Percentiles rank a stretch among this genome's conserved stretches.
phyloP scores from a whole-genome alignment of 2,888 invertebrate species.

The Alloscopus bannaensis region DNA sequence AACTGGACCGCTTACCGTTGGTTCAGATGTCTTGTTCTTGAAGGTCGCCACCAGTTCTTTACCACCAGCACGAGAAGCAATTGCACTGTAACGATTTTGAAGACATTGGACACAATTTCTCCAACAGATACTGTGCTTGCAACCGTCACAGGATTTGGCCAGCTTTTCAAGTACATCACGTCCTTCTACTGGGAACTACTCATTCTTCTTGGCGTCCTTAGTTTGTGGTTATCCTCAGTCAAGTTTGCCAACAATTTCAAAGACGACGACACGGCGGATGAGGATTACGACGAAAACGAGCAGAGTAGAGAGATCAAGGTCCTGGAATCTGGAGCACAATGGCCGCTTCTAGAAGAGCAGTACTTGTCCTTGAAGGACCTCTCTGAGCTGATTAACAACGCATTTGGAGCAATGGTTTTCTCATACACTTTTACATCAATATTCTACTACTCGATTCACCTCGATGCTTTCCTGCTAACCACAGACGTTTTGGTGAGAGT shows the following conservation, averaged over 20 bases:
- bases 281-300: slow-evolving; percentile 38
- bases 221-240: slow-evolving; percentile 41
- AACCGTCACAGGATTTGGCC: slow-evolving; percentile 37
- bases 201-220: slow-evolving; percentile 40
- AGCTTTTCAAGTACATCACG: slow-evolving; percentile 45
- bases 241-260: slow-evolving; percentile 37
- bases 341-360: slow-evolving; percentile 40
- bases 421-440: slow-evolving; percentile 46
- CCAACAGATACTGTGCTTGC: slow-evolving; percentile 35
- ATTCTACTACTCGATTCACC: slow-evolving; percentile 50
- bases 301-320: slow-evolving; percentile 12
- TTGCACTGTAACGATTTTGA: slow-evolving; percentile 19
- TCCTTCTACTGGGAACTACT: slow-evolving; percentile 48
- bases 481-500: slow-evolving; percentile 42
- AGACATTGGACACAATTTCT: slow-evolving; percentile 2
- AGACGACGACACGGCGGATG: slow-evolving; percentile 38
- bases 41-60: slow-evolving; percentile 37
- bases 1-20: slow-evolving; percentile 25
- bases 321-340: slow-evolving; percentile 36
- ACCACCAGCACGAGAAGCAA: slow-evolving; percentile 16
- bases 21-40: slow-evolving; percentile 33
- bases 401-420: slow-evolving; percentile 51
- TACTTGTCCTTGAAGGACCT: slow-evolving; percentile 42
- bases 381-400: slow-evolving; percentile 41
- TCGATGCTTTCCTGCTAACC: slow-evolving; percentile 48